Conservation (phyloP, 2,888 invertebrate genomes). For the Odontocolon sp. region DNA sequence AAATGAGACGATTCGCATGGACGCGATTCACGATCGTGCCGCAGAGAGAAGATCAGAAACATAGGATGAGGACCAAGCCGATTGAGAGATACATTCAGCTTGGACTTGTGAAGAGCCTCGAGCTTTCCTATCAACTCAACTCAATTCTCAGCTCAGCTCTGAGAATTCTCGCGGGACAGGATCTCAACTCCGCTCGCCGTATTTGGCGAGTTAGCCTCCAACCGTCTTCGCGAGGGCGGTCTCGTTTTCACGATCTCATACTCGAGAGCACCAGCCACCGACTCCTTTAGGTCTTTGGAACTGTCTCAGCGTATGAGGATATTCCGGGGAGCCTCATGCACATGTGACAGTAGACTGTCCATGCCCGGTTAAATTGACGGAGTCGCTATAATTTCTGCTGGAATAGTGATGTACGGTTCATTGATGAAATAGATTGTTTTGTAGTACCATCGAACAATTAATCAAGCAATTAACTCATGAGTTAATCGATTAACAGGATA, state of each 20-base stretch:
- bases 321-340: too few species aligned
- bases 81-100: constrained; percentile 58
- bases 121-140: constrained; percentile 51
- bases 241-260: constrained; percentile 55
- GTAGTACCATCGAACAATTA: too few species aligned
- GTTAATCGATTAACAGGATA: too few species aligned
- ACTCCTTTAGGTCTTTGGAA: too few species aligned
- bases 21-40: constrained; percentile 33
- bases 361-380: too few species aligned
- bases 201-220: constrained; percentile 54
- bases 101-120: constrained; percentile 34
- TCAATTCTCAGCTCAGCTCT: constrained; percentile 16
- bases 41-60: constrained; percentile 15
- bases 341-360: too few species aligned
- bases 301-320: not conserved
- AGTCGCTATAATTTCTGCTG: too few species aligned
- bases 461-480: too few species aligned
- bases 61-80: constrained; percentile 27
- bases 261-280: constrained; percentile 12
- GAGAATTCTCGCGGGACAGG: constrained; percentile 48
- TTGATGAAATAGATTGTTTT: too few species aligned
- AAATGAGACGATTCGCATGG: constrained; percentile 52
- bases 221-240: constrained; percentile 54
- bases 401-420: too few species aligned
- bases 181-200: constrained; percentile 51